Percentiles rank a stretch among this genome's conserved stretches.
phyloP scores from a whole-genome alignment of 2,888 invertebrate genomes.

The Xestia ashworthii region DNA sequence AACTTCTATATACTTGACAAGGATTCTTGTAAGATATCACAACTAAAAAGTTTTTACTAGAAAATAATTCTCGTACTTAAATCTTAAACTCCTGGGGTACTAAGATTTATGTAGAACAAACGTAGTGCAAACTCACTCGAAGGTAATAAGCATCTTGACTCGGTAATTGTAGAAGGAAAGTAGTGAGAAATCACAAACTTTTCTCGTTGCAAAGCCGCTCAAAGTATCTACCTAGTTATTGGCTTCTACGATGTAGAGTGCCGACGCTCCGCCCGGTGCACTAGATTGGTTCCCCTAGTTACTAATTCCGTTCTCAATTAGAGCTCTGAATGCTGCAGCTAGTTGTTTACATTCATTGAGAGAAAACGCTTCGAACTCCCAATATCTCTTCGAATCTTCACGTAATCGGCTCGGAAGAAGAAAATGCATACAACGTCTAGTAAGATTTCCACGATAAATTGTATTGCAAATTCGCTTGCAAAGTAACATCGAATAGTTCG shows the following conservation, averaged over 20 bases:
- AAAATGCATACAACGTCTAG: slow-evolving; percentile 15
- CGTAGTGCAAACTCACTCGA: neutral
- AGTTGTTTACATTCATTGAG: slow-evolving; percentile 35
- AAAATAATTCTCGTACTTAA: neutral
- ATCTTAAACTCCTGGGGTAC: neutral
- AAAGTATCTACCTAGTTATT: slow-evolving; percentile 26
- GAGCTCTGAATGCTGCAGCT: slow-evolving; percentile 64
- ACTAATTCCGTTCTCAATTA: slow-evolving; percentile 77
- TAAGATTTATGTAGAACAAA: neutral
- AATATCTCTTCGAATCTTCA: slow-evolving; percentile 10
- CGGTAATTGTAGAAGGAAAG: slow-evolving; percentile 30
- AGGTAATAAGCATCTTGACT: slow-evolving; percentile 2
- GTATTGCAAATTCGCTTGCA: slow-evolving; percentile 29
- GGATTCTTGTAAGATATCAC: too few relatives aligned
- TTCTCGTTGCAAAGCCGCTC: slow-evolving; percentile 19
- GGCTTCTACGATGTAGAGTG: slow-evolving; percentile 16
- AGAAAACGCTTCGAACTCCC: slow-evolving; percentile 44
- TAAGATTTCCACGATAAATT: slow-evolving; percentile 21
- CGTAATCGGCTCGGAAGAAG: slow-evolving; percentile 15
- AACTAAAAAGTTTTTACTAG: too few relatives aligned
- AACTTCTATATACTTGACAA: too few relatives aligned
- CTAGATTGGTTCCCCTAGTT: slow-evolving; percentile 67
- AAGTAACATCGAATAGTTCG: slow-evolving; percentile 28
- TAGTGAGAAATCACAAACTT: slow-evolving; percentile 18
- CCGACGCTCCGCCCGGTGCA: slow-evolving; percentile 49